Evolutionary conservation across 2,888 invertebrate species (phyloP), one percentile per base, ranked within the genome.

Genomic region (Xanthia togata): DNA sequence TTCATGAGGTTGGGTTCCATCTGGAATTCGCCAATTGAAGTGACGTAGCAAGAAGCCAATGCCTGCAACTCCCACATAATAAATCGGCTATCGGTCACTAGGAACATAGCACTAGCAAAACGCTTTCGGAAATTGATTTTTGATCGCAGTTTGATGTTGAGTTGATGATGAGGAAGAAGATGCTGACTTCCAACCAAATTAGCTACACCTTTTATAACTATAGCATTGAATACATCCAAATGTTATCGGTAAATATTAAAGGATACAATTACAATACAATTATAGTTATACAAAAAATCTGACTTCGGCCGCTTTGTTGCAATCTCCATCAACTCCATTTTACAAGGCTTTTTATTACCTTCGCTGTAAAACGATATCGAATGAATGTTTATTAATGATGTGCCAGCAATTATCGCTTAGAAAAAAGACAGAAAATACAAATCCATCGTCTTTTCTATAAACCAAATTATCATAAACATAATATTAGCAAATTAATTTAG

Each of bases 401-500:
- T 17, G 41, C 14, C n/a, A 81, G 31, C 17, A 71, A 71, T 71
- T 75, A 85, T 76, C 14, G 57, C 6, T 41, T 2, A 8, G 17
- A 60, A 53, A 72, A 75, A 67, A 63, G 23, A 63, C 26, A 26
- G 38, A 67, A 11, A 60, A 6, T 53, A 31, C 35, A 85, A 72
- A 77, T 77, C 53, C 31, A 70, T 78, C 50, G 68, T 78, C 8
- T 70, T 70, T 55, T 64, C 44, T 55, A 11, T 47, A 65, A 26
- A 23, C 20, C 12, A 53, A 57, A 14, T 63, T 26, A 83, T 70
- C 55, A 79, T 71, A 31, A 70, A 74, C 47, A 64, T 74, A 76
- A 68, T 85, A 55, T 65, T 60, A 9, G 53, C 73, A 57, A 71
- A 86, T 75, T 69, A 63, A 80, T 83, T 77, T 57, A 53, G 26